phyloP scores from a whole-genome alignment of 2,888 invertebrate genomes.

The Criorhina ranunculi region DNA sequence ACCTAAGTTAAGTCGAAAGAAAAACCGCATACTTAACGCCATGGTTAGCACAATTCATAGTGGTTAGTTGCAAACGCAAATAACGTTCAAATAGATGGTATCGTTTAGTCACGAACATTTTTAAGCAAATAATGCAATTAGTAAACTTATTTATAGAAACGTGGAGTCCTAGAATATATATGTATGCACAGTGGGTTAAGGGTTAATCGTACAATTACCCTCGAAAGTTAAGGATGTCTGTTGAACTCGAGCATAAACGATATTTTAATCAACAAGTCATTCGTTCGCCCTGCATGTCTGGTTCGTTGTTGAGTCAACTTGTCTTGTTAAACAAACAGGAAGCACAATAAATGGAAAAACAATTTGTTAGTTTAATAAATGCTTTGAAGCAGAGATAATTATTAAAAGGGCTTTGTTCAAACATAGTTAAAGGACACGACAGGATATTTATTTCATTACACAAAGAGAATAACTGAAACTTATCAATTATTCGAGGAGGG shows the following conservation, averaged over 20 bases:
- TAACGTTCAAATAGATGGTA: constrained; percentile 54
- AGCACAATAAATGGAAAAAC: not conserved
- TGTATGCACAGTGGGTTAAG: constrained; percentile 1
- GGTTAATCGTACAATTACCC: constrained; percentile 70
- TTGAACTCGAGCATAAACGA: too few species aligned
- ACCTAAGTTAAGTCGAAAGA: constrained; percentile 35
- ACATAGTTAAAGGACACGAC: not conserved
- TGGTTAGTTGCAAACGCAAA: constrained; percentile 69
- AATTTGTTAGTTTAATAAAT: constrained; percentile 10
- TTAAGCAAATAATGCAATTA: constrained; percentile 59
- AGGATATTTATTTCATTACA: not conserved
- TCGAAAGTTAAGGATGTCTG: not conserved
- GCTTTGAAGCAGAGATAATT: constrained; percentile 14
- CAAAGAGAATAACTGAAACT: not conserved
- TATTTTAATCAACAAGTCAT: too few species aligned
- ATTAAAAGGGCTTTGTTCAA: not conserved
- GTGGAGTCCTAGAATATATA: constrained; percentile 29
- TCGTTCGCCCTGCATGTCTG: too few species aligned
- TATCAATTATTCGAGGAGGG: constrained; percentile 22
- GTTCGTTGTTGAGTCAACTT: not conserved
- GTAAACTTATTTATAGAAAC: constrained; percentile 24
- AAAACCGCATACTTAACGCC: constrained; percentile 44
- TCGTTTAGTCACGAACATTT: constrained; percentile 68
- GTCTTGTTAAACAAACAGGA: too few species aligned
- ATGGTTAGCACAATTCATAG: constrained; percentile 71